These are phyloP conservation scores for Actinemys pallida DNA, from an alignment of 2,113 vertebrate species.

Conservation along the genomic window DNA sequence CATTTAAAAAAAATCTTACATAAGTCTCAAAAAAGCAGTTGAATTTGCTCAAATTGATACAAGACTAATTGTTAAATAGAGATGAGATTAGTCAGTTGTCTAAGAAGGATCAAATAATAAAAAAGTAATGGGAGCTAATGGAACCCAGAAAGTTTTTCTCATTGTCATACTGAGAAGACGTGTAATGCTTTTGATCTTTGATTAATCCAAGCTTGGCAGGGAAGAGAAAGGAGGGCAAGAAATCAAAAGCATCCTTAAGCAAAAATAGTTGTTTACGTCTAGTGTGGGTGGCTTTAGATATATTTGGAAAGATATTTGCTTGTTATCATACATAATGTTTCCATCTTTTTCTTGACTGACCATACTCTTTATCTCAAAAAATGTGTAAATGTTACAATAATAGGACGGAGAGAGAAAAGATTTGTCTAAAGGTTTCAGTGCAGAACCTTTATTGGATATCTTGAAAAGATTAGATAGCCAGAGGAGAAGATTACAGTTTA, in stretches of 20 bases:
- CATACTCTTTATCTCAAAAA: neutral
- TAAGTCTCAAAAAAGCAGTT: neutral
- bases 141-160: neutral
- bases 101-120: neutral
- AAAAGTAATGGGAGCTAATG: neutral
- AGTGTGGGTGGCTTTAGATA: neutral
- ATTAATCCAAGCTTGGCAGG: neutral
- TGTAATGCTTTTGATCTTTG: neutral
- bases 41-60: neutral
- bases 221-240: neutral
- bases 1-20: neutral
- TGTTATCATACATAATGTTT: neutral
- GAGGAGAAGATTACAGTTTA: neutral
- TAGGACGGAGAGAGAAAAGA: neutral
- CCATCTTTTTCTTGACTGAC: neutral
- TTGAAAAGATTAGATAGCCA: neutral
- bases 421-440: neutral
- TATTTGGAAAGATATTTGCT: neutral
- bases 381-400: neutral
- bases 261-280: neutral
- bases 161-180: neutral
- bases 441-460: neutral
- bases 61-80: neutral
- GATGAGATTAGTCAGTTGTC: neutral
- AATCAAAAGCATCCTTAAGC: neutral